Conservation (phyloP, 2,113 vertebrate species). For the Carassius auratus region DNA sequence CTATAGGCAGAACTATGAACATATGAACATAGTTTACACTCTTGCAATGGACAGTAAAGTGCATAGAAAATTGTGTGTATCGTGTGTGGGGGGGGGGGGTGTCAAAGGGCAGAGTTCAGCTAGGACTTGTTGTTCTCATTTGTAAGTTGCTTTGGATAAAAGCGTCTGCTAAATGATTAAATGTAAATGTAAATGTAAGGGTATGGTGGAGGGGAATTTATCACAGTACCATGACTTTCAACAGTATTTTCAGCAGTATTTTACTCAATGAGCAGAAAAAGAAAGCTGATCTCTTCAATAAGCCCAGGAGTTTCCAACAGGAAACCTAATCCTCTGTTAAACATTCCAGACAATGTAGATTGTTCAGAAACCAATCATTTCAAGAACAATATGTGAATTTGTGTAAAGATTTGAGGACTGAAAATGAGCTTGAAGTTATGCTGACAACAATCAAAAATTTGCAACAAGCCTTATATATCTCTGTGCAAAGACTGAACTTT, state of each 20-base stretch:
- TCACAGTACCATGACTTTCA: slow-evolving; percentile 54
- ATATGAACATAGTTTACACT: too few relatives aligned
- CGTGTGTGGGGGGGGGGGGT: too few relatives aligned
- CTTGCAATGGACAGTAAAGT: too few relatives aligned
- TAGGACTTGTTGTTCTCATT: too few relatives aligned
- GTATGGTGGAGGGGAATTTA: slow-evolving; percentile 43
- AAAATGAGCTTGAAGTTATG: too few relatives aligned
- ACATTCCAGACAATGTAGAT: not conserved
- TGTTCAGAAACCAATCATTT: not conserved
- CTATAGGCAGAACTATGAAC: too few relatives aligned
- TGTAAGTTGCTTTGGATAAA: too few relatives aligned
- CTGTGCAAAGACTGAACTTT: not conserved
- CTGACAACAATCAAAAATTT: not conserved
- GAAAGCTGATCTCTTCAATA: slow-evolving; percentile 54
- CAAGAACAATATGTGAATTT: not conserved
- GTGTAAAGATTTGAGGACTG: too few relatives aligned
- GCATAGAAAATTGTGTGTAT: too few relatives aligned
- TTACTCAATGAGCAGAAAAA: slow-evolving; percentile 40
- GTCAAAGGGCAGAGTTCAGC: too few relatives aligned
- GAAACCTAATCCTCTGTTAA: slow-evolving; percentile 43
- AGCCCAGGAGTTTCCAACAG: slow-evolving; percentile 62
- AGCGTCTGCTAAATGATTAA: slow-evolving; percentile 8
- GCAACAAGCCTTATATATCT: not conserved
- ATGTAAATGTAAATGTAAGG: slow-evolving; percentile 1
- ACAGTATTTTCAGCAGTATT: not conserved